These are phyloP conservation scores for Melitaea cinxia DNA, from an alignment of 1,140 invertebrate species.

Conservation along the genomic window DNA sequence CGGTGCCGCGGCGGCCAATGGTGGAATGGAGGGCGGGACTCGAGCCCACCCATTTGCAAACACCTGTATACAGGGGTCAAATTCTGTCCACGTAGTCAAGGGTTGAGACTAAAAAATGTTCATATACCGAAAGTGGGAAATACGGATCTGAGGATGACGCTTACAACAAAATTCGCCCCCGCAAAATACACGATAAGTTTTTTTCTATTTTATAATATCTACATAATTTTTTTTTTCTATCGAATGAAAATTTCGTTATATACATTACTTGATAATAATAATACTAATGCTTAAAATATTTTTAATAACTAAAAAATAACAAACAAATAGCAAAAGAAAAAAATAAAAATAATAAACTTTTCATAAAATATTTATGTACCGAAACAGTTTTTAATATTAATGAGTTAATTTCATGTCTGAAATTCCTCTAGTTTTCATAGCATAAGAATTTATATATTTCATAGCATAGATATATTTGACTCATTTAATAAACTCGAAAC, in stretches of 20 bases:
- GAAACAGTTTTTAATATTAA: background rate
- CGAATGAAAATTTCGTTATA: too few relatives aligned
- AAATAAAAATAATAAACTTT: background rate
- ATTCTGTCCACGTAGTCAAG: conserved; percentile 43
- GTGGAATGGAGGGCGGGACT: conserved; percentile 56
- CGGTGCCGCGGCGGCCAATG: conserved; percentile 52
- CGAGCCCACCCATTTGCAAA: conserved; percentile 54
- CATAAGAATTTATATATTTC: too few relatives aligned
- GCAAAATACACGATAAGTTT: background rate
- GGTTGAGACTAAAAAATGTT: conserved; percentile 52
- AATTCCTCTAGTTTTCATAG: conserved; percentile 41
- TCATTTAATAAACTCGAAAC: conserved; percentile 41
- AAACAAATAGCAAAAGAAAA: background rate
- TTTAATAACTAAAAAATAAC: too few relatives aligned
- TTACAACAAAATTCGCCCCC: conserved; percentile 6
- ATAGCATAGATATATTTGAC: too few relatives aligned
- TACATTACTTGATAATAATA: too few relatives aligned
- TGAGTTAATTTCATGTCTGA: background rate
- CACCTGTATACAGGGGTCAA: conserved; percentile 48
- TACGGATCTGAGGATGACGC: conserved; percentile 6
- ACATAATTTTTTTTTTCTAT: background rate
- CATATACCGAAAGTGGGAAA: conserved; percentile 29
- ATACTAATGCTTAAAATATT: too few relatives aligned
- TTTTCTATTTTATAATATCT: background rate
- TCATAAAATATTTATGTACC: too few relatives aligned